Evolutionary conservation across 2,113 vertebrate genomes (phyloP).

Genomic region (Pollachius pollachius): DNA sequence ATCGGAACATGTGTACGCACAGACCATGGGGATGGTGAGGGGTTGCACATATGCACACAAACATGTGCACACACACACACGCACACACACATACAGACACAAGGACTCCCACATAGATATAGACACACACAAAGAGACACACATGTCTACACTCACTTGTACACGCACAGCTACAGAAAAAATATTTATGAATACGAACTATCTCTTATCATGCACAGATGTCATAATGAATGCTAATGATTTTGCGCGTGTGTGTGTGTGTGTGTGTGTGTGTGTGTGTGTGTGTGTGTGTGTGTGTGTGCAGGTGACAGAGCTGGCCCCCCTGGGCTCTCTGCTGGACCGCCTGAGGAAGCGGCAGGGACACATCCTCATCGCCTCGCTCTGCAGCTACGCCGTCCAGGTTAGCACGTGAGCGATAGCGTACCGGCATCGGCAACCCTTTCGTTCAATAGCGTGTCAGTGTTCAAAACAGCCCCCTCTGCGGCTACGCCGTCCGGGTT

Average conservation of each 20-base stretch:
- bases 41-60: not conserved
- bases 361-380: slow-evolving; percentile 90
- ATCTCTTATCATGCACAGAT: too few relatives aligned
- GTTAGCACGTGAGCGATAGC: slow-evolving; percentile 52
- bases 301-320: slow-evolving; percentile 93
- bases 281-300: slow-evolving; percentile 15
- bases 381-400: slow-evolving; percentile 93
- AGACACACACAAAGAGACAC: not conserved
- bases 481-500: too few relatives aligned
- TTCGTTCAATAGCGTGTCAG: not conserved
- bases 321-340: slow-evolving; percentile 90
- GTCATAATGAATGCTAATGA: not conserved
- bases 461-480: too few relatives aligned
- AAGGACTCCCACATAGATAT: not conserved
- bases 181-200: too few relatives aligned
- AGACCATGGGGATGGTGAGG: slow-evolving; percentile 97
- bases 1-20: slow-evolving; percentile 77
- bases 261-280: not conserved
- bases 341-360: slow-evolving; percentile 92
- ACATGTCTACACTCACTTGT: slow-evolving; percentile 48
- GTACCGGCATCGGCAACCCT: too few relatives aligned
- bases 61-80: not conserved
- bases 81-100: not conserved
- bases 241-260: not conserved
- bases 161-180: slow-evolving; percentile 79